A percentile compares a stretch with the other conserved stretches of the same genome.
Conservation (phyloP, 2,113 vertebrate species). For the Tympanuchus pallidicinctus region DNA sequence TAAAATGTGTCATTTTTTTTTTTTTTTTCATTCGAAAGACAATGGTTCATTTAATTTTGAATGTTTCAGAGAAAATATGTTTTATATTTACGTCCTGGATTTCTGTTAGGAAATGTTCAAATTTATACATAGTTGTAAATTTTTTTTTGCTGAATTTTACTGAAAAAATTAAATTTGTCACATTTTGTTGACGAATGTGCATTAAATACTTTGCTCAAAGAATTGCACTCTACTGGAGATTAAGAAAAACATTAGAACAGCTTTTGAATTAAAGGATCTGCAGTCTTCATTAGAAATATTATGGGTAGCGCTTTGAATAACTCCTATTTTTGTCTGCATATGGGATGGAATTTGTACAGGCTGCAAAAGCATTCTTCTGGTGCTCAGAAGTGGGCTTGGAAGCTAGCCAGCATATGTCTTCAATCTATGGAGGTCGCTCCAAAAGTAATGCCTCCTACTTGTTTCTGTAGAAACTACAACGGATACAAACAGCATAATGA, state of each 20-base stretch:
- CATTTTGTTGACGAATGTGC: background rate
- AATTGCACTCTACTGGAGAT: background rate
- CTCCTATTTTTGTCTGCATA: background rate
- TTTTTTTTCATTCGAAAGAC: background rate
- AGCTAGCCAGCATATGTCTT: fast-evolving
- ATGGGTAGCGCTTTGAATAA: background rate
- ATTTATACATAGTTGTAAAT: background rate
- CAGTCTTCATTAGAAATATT: background rate
- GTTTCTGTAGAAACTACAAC: background rate
- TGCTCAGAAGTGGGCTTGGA: background rate
- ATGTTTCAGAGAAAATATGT: background rate
- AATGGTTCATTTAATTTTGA: background rate
- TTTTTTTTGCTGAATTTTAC: background rate
- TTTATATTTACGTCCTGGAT: background rate
- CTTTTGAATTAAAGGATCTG: background rate
- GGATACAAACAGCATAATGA: too few relatives aligned
- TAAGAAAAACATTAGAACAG: background rate
- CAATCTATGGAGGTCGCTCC: background rate
- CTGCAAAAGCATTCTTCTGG: background rate
- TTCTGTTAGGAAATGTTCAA: background rate
- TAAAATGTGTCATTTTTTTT: background rate
- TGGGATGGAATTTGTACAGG: background rate
- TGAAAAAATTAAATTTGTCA: background rate
- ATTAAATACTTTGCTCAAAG: background rate
- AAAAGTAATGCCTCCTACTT: background rate